These are phyloP conservation scores for Genyomyrus donnyi DNA, from an alignment of 2,113 vertebrate species.

Conservation along the genomic window DNA sequence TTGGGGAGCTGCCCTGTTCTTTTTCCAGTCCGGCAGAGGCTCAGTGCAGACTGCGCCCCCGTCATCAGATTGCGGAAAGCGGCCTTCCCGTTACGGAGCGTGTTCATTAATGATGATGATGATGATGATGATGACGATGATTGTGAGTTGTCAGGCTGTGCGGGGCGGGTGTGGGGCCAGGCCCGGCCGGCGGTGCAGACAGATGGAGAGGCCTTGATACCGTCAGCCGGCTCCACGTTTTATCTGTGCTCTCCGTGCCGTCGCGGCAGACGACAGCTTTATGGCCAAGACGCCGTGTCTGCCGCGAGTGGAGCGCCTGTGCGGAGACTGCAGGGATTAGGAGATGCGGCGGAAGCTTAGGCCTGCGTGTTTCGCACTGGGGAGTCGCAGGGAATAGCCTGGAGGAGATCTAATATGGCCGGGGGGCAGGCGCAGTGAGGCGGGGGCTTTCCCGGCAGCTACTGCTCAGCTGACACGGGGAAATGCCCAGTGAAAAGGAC, in stretches of 20 bases:
- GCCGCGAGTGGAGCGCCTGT: background rate
- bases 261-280: background rate
- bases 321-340: background rate
- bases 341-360: background rate
- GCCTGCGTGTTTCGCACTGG: background rate
- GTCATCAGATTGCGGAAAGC: constrained; percentile 27
- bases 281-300: background rate
- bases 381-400: background rate
- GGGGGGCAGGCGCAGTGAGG: background rate
- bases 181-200: background rate
- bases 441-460: background rate
- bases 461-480: background rate
- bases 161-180: background rate
- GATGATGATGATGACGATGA: background rate
- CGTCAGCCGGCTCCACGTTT: background rate
- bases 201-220: background rate
- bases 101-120: background rate
- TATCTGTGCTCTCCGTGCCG: background rate
- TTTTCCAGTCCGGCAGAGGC: constrained; percentile 13
- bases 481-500: background rate
- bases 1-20: constrained; percentile 17
- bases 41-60: constrained; percentile 27
- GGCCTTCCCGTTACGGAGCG: background rate
- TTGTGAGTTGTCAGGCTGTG: background rate
- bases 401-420: background rate